Percentiles rank a stretch among this genome's conserved stretches.
These are phyloP conservation scores for Cassiopea xamachana DNA, from an alignment of 30 jellyfish, hydroid and myxozoan species.

Conservation along the genomic window DNA sequence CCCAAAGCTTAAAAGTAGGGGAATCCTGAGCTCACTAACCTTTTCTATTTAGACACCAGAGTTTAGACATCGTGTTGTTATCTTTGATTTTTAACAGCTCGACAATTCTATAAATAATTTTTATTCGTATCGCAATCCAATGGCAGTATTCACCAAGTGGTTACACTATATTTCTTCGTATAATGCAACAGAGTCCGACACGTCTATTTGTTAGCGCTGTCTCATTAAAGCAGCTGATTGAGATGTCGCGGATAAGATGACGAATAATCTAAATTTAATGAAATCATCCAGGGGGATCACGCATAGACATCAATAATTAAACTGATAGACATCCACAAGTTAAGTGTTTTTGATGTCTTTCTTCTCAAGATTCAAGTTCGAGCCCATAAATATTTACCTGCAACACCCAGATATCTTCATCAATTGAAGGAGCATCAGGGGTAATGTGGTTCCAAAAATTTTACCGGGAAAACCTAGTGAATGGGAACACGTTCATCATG, in stretches of 20 bases:
- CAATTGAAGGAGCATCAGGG: no score
- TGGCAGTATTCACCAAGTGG: no score
- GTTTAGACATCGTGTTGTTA: neutral
- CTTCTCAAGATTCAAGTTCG: neutral
- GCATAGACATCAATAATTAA: neutral
- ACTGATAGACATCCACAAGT: neutral
- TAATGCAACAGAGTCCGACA: neutral
- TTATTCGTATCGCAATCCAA: no score
- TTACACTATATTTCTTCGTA: neutral
- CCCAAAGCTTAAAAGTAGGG: no score
- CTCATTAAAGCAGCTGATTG: constrained; percentile 40
- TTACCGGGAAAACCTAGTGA: no score
- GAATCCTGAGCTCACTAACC: neutral
- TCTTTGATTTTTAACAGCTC: neutral
- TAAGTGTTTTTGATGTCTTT: neutral
- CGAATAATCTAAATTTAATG: constrained; percentile 35
- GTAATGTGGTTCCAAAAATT: no score
- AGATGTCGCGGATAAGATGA: constrained; percentile 27
- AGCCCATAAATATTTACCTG: neutral
- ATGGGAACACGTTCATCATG: no score
- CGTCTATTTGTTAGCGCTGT: neutral
- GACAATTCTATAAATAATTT: no score
- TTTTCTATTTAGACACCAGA: neutral
- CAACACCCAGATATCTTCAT: no score
- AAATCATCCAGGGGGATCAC: constrained; percentile 35